phyloP scores from a whole-genome alignment of 2,797 vertebrate species.

The Decapterus maruadsi region DNA sequence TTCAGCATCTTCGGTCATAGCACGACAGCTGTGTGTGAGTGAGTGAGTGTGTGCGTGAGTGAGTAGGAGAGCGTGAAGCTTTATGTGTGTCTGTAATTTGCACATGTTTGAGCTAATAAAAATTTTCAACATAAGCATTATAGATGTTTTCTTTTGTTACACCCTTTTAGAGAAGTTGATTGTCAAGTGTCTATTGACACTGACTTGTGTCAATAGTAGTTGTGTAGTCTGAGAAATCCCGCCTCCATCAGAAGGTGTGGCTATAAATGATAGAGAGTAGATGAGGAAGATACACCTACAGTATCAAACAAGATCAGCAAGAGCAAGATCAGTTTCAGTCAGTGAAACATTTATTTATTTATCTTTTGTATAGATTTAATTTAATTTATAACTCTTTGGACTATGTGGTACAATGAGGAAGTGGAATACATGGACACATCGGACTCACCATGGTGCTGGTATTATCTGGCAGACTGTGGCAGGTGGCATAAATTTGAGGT shows the following conservation, averaged over 20 bases:
- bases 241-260: constrained; percentile 47
- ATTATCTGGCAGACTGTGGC: constrained; percentile 90
- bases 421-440: constrained; percentile 88
- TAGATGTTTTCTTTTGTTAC: neutral
- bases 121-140: constrained; percentile 22
- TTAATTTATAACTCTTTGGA: accelerated
- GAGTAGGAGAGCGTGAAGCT: neutral
- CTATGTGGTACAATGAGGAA: constrained; percentile 3
- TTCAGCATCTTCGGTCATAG: constrained; percentile 3
- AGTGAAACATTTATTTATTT: neutral
- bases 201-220: no score
- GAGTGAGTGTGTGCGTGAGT: neutral
- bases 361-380: neutral
- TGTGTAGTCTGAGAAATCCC: neutral
- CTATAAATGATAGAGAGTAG: neutral
- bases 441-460: constrained; percentile 87
- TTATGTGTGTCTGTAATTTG: constrained; percentile 44
- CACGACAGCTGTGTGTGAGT: constrained; percentile 6
- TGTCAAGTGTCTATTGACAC: no score
- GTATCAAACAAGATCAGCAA: neutral
- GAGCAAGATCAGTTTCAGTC: neutral
- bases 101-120: constrained; percentile 55
- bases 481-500: constrained; percentile 93
- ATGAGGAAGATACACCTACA: accelerated
- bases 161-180: neutral